Evolutionary conservation across 1,140 invertebrate species (phyloP).

Genomic region (Caenorhabditis latens): DNA sequence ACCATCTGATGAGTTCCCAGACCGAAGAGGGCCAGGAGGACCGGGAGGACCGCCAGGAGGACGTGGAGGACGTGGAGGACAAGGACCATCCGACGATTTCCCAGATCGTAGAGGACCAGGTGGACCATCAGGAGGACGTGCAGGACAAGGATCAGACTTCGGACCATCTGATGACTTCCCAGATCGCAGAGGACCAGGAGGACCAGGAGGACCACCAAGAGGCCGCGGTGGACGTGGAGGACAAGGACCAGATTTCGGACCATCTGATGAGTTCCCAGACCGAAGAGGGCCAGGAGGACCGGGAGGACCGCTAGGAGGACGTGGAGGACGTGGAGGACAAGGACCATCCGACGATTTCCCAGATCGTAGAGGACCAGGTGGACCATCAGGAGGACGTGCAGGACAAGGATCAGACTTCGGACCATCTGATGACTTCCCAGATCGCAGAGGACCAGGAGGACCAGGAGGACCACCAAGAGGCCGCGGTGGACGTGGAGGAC

Average conservation of each 20-base stretch:
- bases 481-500: neutral
- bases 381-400: neutral
- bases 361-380: neutral
- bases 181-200: constrained; percentile 11
- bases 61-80: neutral
- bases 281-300: constrained; percentile 11
- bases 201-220: constrained; percentile 8
- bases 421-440: neutral
- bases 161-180: neutral
- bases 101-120: neutral
- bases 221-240: neutral
- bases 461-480: neutral
- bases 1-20: neutral
- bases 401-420: constrained; percentile 18
- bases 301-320: neutral
- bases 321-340: neutral
- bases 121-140: neutral
- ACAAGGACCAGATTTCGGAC: constrained; percentile 23
- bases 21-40: constrained; percentile 7
- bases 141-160: constrained; percentile 2
- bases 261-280: neutral
- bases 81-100: neutral
- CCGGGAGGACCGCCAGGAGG: constrained; percentile 1
- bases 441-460: constrained; percentile 12
- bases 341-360: neutral